Evolutionary conservation across 2,888 invertebrate genomes (phyloP).

Genomic region (Oegoconia quadripuncta): DNA sequence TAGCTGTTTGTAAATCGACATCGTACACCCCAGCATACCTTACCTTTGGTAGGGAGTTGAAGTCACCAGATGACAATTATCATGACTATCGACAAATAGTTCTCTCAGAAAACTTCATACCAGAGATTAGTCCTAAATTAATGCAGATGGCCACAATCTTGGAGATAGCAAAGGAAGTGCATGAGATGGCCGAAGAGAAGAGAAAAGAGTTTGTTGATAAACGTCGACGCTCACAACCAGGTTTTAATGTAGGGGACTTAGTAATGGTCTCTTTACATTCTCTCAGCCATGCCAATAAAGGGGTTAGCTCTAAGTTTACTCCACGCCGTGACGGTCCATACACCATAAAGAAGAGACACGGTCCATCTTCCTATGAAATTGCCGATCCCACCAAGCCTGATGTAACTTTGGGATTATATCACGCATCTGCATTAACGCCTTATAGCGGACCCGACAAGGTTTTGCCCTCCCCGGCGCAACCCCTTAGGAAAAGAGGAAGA

Average conservation of each 20-base stretch:
- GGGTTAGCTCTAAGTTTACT: too few species aligned
- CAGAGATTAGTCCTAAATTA: conserved; percentile 18
- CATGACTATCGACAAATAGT: conserved; percentile 9
- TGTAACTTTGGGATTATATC: neutral
- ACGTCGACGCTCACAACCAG: too few species aligned
- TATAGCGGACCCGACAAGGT: neutral
- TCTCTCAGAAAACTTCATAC: too few species aligned
- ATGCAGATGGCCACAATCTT: conserved; percentile 7
- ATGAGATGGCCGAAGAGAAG: conserved; percentile 13
- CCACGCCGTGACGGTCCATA: too few species aligned
- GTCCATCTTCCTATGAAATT: too few species aligned
- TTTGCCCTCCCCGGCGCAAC: neutral
- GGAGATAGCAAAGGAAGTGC: conserved; percentile 8
- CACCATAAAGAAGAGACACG: neutral
- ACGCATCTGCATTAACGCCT: neutral
- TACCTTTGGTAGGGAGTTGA: conserved; percentile 25
- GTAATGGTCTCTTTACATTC: too few species aligned
- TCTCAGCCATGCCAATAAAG: too few species aligned
- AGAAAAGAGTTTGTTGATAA: too few species aligned
- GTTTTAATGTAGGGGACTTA: too few species aligned
- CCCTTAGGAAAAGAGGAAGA: neutral
- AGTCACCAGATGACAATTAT: conserved; percentile 18
- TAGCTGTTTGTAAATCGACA: conserved; percentile 6
- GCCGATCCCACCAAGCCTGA: neutral
- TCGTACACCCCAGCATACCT: conserved; percentile 22